These are phyloP conservation scores for Blomia tropicalis DNA, from an alignment of 2,888 invertebrate genomes.

Conservation along the genomic window DNA sequence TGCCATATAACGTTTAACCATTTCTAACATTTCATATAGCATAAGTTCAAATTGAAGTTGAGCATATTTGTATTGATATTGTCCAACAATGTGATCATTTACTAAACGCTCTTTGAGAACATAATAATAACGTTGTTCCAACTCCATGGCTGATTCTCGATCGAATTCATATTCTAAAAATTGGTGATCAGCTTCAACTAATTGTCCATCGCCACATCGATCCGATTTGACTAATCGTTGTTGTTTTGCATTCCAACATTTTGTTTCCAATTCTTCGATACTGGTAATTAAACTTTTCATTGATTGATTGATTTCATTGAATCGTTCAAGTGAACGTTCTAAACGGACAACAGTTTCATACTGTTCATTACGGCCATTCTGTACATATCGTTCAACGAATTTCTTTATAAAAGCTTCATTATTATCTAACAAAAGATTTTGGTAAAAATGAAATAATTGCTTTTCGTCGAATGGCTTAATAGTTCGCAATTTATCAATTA, in stretches of 20 bases:
- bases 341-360: constrained; percentile 18
- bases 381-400: constrained; percentile 18
- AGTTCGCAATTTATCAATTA: constrained; percentile 24
- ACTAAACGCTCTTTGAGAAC: constrained; percentile 16
- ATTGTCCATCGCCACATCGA: constrained; percentile 23
- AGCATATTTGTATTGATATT: constrained; percentile 12
- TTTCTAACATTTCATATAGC: not conserved
- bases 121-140: constrained; percentile 17
- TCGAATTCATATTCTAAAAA: constrained; percentile 19
- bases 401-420: constrained; percentile 15
- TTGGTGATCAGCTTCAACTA: constrained; percentile 20
- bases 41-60: constrained; percentile 20
- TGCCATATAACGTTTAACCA: not conserved
- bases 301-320: constrained; percentile 3
- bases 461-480: constrained; percentile 25
- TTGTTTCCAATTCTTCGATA: not conserved
- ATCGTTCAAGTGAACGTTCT: constrained; percentile 20
- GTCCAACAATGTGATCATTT: constrained; percentile 22
- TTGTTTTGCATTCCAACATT: constrained; percentile 18
- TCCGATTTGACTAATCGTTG: not conserved
- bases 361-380: constrained; percentile 15
- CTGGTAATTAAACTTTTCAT: not conserved
- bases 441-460: constrained; percentile 23
- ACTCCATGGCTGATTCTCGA: constrained; percentile 2
- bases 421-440: constrained; percentile 16